A percentile compares a stretch with the other conserved stretches of the same genome.
phyloP scores from a whole-genome alignment of 2,113 vertebrate genomes.

The Mungos mungo region DNA sequence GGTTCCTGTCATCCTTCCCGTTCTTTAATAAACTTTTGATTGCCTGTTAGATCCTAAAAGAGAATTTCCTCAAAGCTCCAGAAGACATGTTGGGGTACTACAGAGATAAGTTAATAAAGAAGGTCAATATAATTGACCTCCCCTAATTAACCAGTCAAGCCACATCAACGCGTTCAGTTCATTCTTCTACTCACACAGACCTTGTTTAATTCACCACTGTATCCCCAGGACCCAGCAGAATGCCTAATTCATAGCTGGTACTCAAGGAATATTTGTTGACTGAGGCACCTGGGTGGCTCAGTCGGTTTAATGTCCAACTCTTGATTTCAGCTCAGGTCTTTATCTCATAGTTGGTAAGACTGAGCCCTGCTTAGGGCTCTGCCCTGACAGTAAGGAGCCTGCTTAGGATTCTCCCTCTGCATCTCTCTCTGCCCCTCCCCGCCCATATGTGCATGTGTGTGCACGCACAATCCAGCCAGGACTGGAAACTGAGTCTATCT shows the following conservation, averaged over 20 bases:
- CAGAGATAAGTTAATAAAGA: constrained; percentile 9
- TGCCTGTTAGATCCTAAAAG: background rate
- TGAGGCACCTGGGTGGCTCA: background rate
- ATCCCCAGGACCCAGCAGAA: background rate
- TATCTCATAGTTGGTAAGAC: no score
- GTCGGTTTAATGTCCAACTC: no score
- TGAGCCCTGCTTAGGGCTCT: no score
- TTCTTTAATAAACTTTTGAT: background rate
- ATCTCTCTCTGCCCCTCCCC: no score
- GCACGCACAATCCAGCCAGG: background rate
- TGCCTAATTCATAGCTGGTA: background rate
- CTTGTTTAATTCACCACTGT: background rate
- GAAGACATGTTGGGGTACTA: background rate
- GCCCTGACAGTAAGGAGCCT: no score
- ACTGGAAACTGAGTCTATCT: background rate
- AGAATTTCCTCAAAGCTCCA: background rate
- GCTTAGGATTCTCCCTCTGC: no score
- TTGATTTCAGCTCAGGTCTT: no score
- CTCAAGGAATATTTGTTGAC: background rate
- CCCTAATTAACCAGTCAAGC: background rate
- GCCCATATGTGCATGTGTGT: no score
- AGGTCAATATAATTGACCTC: background rate
- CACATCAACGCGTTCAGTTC: background rate
- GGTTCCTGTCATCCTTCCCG: background rate
- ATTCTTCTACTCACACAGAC: background rate